A percentile compares a stretch with the other conserved stretches of the same genome.
Conservation (phyloP, 2,888 invertebrate species). For the Erebia aethiops region DNA sequence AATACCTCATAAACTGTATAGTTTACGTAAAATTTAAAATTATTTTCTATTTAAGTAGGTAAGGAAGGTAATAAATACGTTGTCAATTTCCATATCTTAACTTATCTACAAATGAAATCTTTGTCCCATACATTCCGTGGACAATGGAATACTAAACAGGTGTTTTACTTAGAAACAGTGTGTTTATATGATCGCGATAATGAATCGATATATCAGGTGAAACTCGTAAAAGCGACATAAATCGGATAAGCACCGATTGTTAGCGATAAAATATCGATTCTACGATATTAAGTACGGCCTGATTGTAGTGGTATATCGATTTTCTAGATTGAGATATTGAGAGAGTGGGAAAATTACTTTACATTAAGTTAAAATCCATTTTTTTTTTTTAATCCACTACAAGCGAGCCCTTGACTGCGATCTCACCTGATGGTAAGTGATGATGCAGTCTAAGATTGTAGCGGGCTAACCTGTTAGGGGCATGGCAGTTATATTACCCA, state of each 20-base stretch:
- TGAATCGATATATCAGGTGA: slow-evolving; percentile 21
- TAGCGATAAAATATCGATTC: slow-evolving; percentile 38
- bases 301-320: slow-evolving; percentile 15
- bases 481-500: too few species aligned
- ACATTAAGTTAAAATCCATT: too few species aligned
- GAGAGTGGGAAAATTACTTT: not conserved
- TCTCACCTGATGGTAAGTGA: too few species aligned
- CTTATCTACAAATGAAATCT: slow-evolving; percentile 7
- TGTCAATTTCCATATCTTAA: slow-evolving; percentile 9
- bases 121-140: slow-evolving; percentile 12
- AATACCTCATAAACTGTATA: too few species aligned
- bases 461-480: too few species aligned
- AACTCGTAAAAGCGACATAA: slow-evolving; percentile 30
- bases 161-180: slow-evolving; percentile 3
- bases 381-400: too few species aligned
- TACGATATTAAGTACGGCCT: slow-evolving; percentile 23
- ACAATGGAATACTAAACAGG: slow-evolving; percentile 22
- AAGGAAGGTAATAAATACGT: not conserved
- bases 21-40: not conserved
- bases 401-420: too few species aligned
- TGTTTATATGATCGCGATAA: slow-evolving; percentile 25
- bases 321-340: not conserved
- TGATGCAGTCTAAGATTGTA: too few species aligned
- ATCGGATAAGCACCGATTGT: slow-evolving; percentile 34
- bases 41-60: not conserved